Evolutionary conservation across 2,888 invertebrate genomes (phyloP), one percentile per base, ranked within the genome.

Genomic region (Papilio protenor): DNA sequence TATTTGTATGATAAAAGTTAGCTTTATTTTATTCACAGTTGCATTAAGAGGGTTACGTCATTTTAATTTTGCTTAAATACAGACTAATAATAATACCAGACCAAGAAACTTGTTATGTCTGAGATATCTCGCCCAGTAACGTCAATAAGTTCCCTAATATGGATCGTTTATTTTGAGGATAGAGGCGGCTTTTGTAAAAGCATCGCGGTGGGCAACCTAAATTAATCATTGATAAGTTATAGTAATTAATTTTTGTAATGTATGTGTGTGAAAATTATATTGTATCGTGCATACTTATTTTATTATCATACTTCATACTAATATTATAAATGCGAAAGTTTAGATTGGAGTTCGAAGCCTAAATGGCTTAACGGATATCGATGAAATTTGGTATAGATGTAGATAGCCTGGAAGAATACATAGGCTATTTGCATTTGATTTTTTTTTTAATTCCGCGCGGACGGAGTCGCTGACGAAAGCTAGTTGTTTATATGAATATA

Each of bases 91-190:
- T 61, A 73, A 49, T 47, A 57, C 45, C 40, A 45, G 14, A 59
- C n/a, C 52, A 72, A 72, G 55, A 61, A 61, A 21, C 66, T 69
- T 45, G n/a, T 21, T 40, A 45, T 66, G 16, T 16, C 45, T 16
- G 40, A 66, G 73, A 77, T 73, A 57, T 73, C 57, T 66, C 66
- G 49, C 27, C 23, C 73, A 40, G 12, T 21, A 1, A 6, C 45
- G 66, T 16, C 14, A 73, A 73, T 77, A 77, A 66, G 40, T 52
- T 55, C 72, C 23, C 23, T 57, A 23, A 11, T 69, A 55, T 55
- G 66, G 69, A 21, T 45, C 66, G 55, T 66, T 66, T 69, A 52
- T 47, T 57, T 73, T 57, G 69, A 57, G 73, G 45, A 66, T 61
- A 64, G 23, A 61, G 52, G 61, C 71, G 52, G 47, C 72, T 52